Base-by-base conservation (phyloP, 2,797 vertebrate species). In the Muraenolepis orangiensis region DNA sequence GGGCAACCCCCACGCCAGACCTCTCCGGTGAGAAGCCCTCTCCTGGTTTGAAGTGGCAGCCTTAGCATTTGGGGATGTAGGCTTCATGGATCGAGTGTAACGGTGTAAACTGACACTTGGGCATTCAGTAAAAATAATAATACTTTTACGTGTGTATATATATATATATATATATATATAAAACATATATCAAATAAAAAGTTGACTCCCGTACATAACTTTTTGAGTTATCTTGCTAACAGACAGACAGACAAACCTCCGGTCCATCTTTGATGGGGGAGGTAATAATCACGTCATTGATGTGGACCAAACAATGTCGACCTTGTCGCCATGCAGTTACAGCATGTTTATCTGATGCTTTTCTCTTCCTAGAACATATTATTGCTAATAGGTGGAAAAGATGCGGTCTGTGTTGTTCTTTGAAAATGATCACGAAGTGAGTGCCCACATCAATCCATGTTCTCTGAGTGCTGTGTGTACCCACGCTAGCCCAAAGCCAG, bases 1-100 rank as follows among this genome's bases (percentile, higher is more conserved):
- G 91, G 98, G 98, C 92, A 98, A 99, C 92, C 92, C 95, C 76
- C 96, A 99, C 87, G 98, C 98, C 88, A 96, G 96, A 96, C 98
- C 98, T 94, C 97, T 99, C 96, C 99, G 98, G 98, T 99, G 91
- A 69, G 20, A 68, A 38, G 66, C 34, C 66, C 30, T 40, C 40
- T n/a, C n/a, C n/a, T n/a, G n/a, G n/a, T n/a, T n/a, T n/a, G n/a
- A n/a, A 51, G 18, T 51, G 3, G 46, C 20, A 6, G 46, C 3
- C 18, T 51, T 20, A n/a, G 14, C 18, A n/a, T n/a, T 51, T n/a
- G 1, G 5, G 46, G 13, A 38, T 38, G 36, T 38, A 12, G 36
- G 32, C 32, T 3, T 34, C 3, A 34, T 3, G 32, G 18, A 6
- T 51, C 6, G 46, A 18, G 1, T 51, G 4, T 20, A 51, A 1